These are phyloP conservation scores for Hyperoplus immaculatus DNA, from an alignment of 2,797 vertebrate genomes.

Conservation along the genomic window DNA sequence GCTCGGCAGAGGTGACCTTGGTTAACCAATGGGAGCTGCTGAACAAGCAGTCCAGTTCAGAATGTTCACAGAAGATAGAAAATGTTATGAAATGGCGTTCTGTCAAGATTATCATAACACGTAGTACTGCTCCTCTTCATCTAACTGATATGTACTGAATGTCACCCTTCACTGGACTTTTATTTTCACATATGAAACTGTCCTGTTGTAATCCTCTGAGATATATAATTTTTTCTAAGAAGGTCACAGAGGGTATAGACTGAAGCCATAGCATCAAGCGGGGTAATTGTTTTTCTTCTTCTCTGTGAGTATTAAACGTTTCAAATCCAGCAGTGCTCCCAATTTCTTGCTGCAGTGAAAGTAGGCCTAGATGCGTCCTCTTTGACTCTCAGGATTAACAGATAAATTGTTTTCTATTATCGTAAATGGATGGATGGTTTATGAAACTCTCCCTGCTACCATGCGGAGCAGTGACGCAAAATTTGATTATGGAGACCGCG, in stretches of 20 bases:
- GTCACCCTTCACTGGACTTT: background rate
- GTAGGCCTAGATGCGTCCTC: background rate
- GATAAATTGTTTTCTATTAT: background rate
- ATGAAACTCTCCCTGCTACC: background rate
- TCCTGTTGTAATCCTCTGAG: slow-evolving; percentile 29
- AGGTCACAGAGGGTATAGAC: slow-evolving; percentile 17
- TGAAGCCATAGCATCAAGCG: slow-evolving; percentile 1
- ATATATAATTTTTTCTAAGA: slow-evolving; percentile 28
- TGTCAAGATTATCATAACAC: background rate
- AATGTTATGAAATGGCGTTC: background rate
- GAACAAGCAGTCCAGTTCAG: background rate
- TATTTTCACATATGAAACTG: slow-evolving; percentile 30
- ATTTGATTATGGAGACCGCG: background rate
- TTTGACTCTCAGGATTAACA: slow-evolving; percentile 3
- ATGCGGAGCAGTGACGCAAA: background rate
- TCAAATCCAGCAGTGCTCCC: slow-evolving; percentile 11
- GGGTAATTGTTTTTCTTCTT: background rate
- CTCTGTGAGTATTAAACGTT: slow-evolving; percentile 4
- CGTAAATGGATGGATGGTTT: background rate
- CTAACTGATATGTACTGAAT: background rate
- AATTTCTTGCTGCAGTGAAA: background rate
- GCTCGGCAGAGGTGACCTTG: slow-evolving; percentile 9
- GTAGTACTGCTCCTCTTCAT: background rate
- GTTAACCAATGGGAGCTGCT: background rate
- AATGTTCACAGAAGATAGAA: background rate